phyloP scores from a whole-genome alignment of 2,113 vertebrate species.

The Ardeotis arabs region DNA sequence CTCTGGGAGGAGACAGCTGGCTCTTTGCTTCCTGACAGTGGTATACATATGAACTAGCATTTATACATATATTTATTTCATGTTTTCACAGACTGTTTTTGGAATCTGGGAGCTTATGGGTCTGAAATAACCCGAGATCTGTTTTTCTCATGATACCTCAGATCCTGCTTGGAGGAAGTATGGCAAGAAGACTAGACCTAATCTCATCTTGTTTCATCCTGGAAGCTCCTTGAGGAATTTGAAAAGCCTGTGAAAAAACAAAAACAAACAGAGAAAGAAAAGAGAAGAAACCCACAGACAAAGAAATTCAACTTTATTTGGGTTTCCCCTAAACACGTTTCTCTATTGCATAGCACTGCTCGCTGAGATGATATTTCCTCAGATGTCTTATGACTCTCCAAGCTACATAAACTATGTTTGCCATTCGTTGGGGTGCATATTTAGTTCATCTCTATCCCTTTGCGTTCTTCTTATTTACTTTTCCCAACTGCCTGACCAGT shows the following conservation, averaged over 20 bases:
- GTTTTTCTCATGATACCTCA: constrained; percentile 6
- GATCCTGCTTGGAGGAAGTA: not conserved
- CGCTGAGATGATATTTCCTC: not conserved
- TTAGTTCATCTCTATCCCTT: not conserved
- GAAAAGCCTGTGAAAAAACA: not conserved
- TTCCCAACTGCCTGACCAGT: not conserved
- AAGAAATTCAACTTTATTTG: constrained; percentile 3
- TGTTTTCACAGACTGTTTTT: not conserved
- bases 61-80: not conserved
- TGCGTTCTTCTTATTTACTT: not conserved
- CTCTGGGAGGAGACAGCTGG: rapidly evolving
- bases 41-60: not conserved
- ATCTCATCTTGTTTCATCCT: not conserved
- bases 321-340: not conserved
- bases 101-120: not conserved
- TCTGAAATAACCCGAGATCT: not conserved
- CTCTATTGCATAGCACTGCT: not conserved
- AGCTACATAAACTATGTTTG: not conserved
- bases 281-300: not conserved
- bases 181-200: not conserved
- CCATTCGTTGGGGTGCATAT: not conserved
- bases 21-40: not conserved
- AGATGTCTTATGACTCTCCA: not conserved
- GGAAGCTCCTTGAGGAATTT: not conserved
- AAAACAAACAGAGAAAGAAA: not conserved